These are phyloP conservation scores for Nematostella vectensis DNA, from an alignment of 92 coral and sea anemone genomes.

Conservation along the genomic window DNA sequence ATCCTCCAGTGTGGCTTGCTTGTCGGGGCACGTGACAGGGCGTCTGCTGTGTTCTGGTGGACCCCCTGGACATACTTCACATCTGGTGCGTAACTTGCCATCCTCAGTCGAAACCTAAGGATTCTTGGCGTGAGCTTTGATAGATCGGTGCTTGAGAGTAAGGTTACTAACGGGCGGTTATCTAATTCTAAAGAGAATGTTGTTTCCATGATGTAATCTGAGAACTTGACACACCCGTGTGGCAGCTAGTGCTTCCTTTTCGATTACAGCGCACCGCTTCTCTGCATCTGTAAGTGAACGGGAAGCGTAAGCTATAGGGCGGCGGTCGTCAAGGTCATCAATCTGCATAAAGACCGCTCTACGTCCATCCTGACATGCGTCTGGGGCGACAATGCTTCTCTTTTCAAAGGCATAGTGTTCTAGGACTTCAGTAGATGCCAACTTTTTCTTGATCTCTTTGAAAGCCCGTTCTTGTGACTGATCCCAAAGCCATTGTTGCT, in stretches of 20 bases:
- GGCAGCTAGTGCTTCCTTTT: slow-evolving; percentile 38
- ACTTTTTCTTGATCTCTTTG: slow-evolving; percentile 19
- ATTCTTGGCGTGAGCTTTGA: slow-evolving; percentile 40
- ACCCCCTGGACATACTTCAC: slow-evolving; percentile 23
- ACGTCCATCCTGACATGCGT: slow-evolving; percentile 17
- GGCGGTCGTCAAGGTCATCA: slow-evolving; percentile 19
- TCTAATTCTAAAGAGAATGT: slow-evolving; percentile 26
- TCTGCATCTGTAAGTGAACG: slow-evolving; percentile 31
- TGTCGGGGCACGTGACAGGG: slow-evolving; percentile 7
- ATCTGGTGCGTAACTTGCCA: slow-evolving; percentile 16
- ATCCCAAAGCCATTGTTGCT: slow-evolving; percentile 19
- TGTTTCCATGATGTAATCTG: slow-evolving; percentile 14
- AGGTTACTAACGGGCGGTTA: slow-evolving; percentile 24
- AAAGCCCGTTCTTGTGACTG: slow-evolving; percentile 28
- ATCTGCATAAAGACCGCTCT: slow-evolving; percentile 34
- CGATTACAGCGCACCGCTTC: slow-evolving; percentile 34
- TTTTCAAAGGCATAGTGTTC: slow-evolving; percentile 27
- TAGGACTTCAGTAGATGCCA: slow-evolving; percentile 17
- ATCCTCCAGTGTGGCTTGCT: slow-evolving; percentile 2
- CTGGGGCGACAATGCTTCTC: slow-evolving; percentile 27
- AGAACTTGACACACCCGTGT: slow-evolving; percentile 39
- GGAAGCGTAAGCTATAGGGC: slow-evolving; percentile 28
- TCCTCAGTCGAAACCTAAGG: slow-evolving; percentile 26
- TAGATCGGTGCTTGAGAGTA: slow-evolving; percentile 21
- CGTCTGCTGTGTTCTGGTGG: slow-evolving; percentile 25